Evolutionary conservation across 2,113 vertebrate species (phyloP).

Genomic region (Clarias batrachus): DNA sequence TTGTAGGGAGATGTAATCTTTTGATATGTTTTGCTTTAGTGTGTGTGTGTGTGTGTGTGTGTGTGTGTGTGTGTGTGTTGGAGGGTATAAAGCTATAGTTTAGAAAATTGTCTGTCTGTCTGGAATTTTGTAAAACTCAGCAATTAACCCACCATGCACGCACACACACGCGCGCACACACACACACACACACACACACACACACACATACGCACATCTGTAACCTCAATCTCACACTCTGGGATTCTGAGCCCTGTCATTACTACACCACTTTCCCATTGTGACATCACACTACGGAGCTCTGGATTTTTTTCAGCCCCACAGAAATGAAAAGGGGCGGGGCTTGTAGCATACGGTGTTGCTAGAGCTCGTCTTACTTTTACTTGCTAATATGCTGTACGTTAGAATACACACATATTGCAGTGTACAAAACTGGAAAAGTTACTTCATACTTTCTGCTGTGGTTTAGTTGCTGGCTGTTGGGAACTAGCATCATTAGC

Average conservation of each 20-base stretch:
- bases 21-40: constrained; percentile 13
- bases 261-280: neutral
- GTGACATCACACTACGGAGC: constrained; percentile 15
- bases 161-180: constrained; percentile 27
- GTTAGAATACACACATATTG: neutral
- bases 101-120: constrained; percentile 46
- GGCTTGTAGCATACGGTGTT: neutral
- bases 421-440: neutral
- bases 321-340: neutral
- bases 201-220: neutral
- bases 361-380: neutral
- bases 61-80: constrained; percentile 15
- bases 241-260: neutral
- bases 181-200: constrained; percentile 24
- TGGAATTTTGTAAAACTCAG: constrained; percentile 40
- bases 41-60: neutral
- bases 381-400: neutral
- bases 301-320: neutral
- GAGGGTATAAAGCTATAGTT: constrained; percentile 43
- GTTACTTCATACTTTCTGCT: neutral
- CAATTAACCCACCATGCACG: constrained; percentile 40
- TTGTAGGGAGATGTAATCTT: constrained; percentile 19
- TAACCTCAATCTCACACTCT: neutral
- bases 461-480: neutral
- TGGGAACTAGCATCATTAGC: neutral